Conservation (phyloP, 2,888 invertebrate genomes). For the Parapristionchus giblindavisi region DNA sequence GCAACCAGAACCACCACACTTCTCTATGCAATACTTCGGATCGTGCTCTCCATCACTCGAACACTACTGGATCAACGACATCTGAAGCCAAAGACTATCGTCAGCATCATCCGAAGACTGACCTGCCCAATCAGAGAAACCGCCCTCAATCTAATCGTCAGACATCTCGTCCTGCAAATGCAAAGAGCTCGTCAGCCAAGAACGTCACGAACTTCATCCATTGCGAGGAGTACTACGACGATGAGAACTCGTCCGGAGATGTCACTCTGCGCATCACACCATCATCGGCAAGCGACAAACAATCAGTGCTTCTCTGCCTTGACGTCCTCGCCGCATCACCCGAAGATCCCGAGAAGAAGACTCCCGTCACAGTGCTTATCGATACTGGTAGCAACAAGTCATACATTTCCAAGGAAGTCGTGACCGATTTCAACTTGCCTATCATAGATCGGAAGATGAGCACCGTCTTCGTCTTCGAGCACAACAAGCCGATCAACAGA, state of each 20-base stretch:
- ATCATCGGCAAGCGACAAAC: background rate
- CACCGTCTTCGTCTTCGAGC: background rate
- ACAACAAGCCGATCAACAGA: background rate
- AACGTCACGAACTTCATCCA: background rate
- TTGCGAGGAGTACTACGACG: background rate
- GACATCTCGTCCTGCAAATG: background rate
- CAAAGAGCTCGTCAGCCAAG: background rate
- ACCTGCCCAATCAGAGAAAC: background rate
- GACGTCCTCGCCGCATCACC: background rate
- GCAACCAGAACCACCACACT: background rate
- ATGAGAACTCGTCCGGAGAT: background rate
- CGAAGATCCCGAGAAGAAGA: background rate
- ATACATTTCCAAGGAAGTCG: background rate
- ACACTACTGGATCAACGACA: too few relatives aligned
- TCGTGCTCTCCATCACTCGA: background rate
- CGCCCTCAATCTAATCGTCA: background rate
- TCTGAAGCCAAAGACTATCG: too few relatives aligned
- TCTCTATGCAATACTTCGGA: background rate
- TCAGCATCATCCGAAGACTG: background rate
- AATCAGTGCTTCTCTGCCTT: background rate
- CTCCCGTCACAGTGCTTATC: background rate
- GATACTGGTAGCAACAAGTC: background rate
- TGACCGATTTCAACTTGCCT: background rate
- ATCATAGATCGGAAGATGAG: background rate
- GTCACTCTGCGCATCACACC: constrained; percentile 16